Percentiles rank a stretch among this genome's conserved stretches.
phyloP scores from a whole-genome alignment of 64 coral and sea anemone genomes.

The Montipora efflorescens region DNA sequence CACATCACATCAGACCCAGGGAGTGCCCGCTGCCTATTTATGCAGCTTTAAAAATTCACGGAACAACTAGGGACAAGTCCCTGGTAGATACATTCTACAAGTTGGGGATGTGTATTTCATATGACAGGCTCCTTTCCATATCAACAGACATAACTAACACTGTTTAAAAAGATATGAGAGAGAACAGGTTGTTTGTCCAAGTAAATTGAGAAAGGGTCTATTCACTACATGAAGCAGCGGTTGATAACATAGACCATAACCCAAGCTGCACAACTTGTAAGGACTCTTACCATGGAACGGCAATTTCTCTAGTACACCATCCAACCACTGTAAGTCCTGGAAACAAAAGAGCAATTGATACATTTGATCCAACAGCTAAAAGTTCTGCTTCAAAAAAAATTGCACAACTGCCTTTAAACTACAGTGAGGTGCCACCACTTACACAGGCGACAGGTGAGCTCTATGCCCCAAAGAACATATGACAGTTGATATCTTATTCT shows the following conservation, averaged over 20 bases:
- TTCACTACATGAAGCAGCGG: not conserved
- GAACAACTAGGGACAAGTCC: constrained; percentile 49
- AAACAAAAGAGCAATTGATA: not conserved
- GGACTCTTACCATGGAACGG: too few species aligned
- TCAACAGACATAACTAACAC: constrained; percentile 52
- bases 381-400: constrained; percentile 16
- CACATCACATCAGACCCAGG: constrained; percentile 27
- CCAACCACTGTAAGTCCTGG: not conserved
- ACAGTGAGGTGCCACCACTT: constrained; percentile 20
- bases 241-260: not conserved
- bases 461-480: not conserved
- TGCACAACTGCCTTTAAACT: not conserved
- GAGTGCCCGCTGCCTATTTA: constrained; percentile 17
- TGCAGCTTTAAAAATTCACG: constrained; percentile 56
- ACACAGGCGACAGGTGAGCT: not conserved
- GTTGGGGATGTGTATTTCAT: constrained; percentile 55
- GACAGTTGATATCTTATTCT: not conserved
- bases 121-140: constrained; percentile 35
- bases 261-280: too few species aligned
- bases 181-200: too few species aligned
- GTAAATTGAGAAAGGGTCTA: too few species aligned
- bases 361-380: constrained; percentile 24
- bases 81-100: constrained; percentile 63
- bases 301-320: too few species aligned
- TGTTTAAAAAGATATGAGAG: not conserved